Base-by-base conservation (phyloP, 2,888 invertebrate genomes). In the Hemaris fuciformis region DNA sequence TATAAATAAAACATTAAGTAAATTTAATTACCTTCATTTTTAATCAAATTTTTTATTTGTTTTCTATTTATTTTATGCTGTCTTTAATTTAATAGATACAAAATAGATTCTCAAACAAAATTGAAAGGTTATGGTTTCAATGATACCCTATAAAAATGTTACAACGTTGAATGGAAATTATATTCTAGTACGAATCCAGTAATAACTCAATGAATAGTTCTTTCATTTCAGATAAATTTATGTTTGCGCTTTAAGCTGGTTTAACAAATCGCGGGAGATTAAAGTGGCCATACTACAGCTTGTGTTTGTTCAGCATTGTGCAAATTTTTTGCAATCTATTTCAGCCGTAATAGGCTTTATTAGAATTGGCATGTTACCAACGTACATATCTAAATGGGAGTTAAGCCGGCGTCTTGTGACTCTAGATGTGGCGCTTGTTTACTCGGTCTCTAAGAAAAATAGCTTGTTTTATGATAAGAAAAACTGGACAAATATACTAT, bases 311-410 rank as follows among this genome's bases (percentile, higher is more conserved):
- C 41, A 60, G 53, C 53, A 31, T 60, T 34, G 38, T 48, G 46
- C 48, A 41, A 41, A 60, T 60, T 60, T 60, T 53, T 75, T 75
- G 75, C 79, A 80, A 82, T 82, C 79, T 81, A 78, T 84, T 79
- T 77, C 75, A 74, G 75, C 73, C 73, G 69, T 76, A 73, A 79
- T 76, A 79, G 76, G 77, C 73, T 74, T 73, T 83, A 81, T 81
- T 80, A 79, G 78, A 79, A 77, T 82, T 84, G 84, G 84, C 84
- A 75, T 66, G 59, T 63, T 72, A 77, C 82, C 84, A 84, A 81
- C 75, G 76, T 71, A 61, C 59, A 62, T 64, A 62, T 66, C 57
- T 63, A 61, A 65, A 61, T 63, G 42, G 18, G 53, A 53, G 31
- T 31, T 31, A 53, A 53, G 53, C 53, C 53, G 53, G 23, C 46